A percentile compares a stretch with the other conserved stretches of the same genome.
Evolutionary conservation across 2,888 invertebrate species (phyloP).

Genomic region (Polydrusus tereticollis): DNA sequence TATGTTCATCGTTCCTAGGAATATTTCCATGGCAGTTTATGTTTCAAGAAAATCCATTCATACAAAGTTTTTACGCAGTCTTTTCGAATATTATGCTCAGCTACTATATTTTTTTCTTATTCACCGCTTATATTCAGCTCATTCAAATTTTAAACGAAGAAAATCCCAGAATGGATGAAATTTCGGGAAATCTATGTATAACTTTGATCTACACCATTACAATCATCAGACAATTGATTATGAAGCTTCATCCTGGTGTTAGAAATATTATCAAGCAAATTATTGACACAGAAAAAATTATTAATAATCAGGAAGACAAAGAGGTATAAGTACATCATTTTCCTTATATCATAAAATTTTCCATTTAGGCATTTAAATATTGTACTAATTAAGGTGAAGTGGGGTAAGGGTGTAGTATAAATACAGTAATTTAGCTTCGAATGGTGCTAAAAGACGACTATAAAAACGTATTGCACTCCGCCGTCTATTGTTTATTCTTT

Average conservation of each 20-base stretch:
- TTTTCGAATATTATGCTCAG: conserved; percentile 37
- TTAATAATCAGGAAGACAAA: conserved; percentile 20
- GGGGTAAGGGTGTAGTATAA: too few relatives aligned
- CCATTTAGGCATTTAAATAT: too few relatives aligned
- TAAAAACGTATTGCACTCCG: too few relatives aligned
- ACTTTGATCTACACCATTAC: conserved; percentile 51
- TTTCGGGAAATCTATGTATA: conserved; percentile 51
- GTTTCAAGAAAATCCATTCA: conserved; percentile 36
- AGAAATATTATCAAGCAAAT: conserved; percentile 47
- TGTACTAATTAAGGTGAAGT: too few relatives aligned
- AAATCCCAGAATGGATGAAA: conserved; percentile 36
- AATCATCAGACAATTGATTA: conserved; percentile 46
- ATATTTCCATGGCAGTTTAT: conserved; percentile 47
- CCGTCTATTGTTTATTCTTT: too few relatives aligned
- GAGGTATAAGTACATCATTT: conserved; percentile 25
- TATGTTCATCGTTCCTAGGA: conserved; percentile 42
- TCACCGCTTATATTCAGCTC: conserved; percentile 33
- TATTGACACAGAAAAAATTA: conserved; percentile 50
- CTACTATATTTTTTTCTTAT: conserved; percentile 38
- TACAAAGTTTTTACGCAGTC: conserved; percentile 34
- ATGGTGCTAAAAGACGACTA: too few relatives aligned
- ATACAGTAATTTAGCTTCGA: too few relatives aligned
- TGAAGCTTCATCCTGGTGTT: conserved; percentile 42
- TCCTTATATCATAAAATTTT: too few relatives aligned
- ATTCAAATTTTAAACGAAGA: conserved; percentile 8